Conservation (phyloP, 2,113 vertebrate species). For the Cyprinodon tularosa region DNA sequence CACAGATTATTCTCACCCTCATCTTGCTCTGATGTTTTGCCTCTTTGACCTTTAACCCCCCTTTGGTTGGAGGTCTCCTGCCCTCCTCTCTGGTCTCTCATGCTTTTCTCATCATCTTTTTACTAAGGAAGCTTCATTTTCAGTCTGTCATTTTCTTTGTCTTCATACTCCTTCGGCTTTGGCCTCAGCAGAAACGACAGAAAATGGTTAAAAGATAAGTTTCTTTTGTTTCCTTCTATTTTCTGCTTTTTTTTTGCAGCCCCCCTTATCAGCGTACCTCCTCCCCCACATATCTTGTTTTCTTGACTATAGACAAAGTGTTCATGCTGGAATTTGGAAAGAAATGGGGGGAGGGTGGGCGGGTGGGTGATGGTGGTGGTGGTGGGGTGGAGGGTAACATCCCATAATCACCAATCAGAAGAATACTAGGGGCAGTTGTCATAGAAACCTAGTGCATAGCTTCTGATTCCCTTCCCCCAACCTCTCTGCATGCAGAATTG, state of each 20-base stretch:
- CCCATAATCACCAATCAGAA: constrained; percentile 82
- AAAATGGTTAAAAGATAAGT: constrained; percentile 49
- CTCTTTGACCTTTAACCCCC: constrained; percentile 38
- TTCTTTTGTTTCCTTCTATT: constrained; percentile 32
- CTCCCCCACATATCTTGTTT: constrained; percentile 56
- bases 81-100: background rate
- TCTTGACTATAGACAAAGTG: constrained; percentile 69
- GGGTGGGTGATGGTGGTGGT: background rate
- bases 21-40: constrained; percentile 27
- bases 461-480: constrained; percentile 50
- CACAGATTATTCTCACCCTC: constrained; percentile 36
- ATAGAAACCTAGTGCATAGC: constrained; percentile 73
- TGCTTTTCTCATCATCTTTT: constrained; percentile 26
- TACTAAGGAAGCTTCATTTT: constrained; percentile 64
- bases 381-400: constrained; percentile 49
- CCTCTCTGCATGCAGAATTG: constrained; percentile 56
- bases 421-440: constrained; percentile 75
- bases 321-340: constrained; percentile 66
- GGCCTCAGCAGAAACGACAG: background rate
- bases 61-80: constrained; percentile 9
- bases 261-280: constrained; percentile 40
- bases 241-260: constrained; percentile 17
- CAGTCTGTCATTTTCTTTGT: constrained; percentile 39
- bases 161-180: background rate
- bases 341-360: background rate